Percentiles rank a stretch among this genome's conserved stretches.
Conservation (phyloP, 2,797 vertebrate genomes). For the Chaenodraco wilsoni region DNA sequence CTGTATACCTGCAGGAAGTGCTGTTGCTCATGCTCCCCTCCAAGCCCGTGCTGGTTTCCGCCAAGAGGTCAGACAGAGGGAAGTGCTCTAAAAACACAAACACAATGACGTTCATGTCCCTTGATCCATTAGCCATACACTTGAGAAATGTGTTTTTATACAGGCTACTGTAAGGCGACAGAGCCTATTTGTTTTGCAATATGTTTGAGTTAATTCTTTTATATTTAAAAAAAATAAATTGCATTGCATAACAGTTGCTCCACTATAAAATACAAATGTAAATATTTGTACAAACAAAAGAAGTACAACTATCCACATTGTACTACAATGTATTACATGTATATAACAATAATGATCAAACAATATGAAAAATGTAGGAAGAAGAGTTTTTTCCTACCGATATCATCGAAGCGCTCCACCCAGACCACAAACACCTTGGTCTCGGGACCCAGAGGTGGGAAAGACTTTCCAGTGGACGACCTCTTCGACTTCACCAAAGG, state of each 20-base stretch:
- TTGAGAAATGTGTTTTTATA: background rate
- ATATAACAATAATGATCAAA: too few species aligned
- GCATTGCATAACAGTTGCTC: too few species aligned
- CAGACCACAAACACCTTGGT: conserved; percentile 96
- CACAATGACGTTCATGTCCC: conserved; percentile 20
- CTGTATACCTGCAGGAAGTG: conserved; percentile 90
- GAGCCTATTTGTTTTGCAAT: background rate
- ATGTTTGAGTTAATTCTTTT: too few species aligned
- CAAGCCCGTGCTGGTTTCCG: conserved; percentile 94
- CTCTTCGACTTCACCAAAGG: conserved; percentile 91
- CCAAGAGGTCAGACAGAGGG: conserved; percentile 91
- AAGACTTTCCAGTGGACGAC: conserved; percentile 89
- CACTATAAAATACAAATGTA: too few species aligned
- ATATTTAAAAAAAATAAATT: too few species aligned
- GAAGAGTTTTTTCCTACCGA: conserved; percentile 82
- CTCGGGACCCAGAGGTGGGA: conserved; percentile 93
- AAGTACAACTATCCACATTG: too few species aligned
- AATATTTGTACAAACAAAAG: too few species aligned
- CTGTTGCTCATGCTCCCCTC: conserved; percentile 93
- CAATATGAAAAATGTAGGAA: background rate
- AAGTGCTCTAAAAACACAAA: conserved; percentile 88
- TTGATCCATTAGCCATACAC: background rate
- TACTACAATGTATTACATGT: too few species aligned
- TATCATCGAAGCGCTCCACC: conserved; percentile 96
- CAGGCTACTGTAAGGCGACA: background rate